These are phyloP conservation scores for Lomographa bimaculata DNA, from an alignment of 2,888 invertebrate genomes.

Conservation along the genomic window DNA sequence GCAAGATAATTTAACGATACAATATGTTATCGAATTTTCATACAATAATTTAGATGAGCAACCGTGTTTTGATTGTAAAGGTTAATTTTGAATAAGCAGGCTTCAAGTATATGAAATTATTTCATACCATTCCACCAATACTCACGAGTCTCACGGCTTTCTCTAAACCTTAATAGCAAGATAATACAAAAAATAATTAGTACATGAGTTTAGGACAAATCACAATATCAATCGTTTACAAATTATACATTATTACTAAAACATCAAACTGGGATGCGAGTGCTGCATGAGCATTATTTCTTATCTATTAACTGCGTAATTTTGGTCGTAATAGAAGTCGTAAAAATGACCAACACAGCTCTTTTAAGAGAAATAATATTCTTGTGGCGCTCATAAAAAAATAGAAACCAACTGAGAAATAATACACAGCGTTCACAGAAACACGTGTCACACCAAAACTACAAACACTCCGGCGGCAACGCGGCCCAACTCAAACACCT, in stretches of 20 bases:
- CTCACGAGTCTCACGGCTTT: slow-evolving; percentile 43
- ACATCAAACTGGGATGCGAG: slow-evolving; percentile 20
- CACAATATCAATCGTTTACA: slow-evolving; percentile 71
- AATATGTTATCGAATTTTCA: slow-evolving; percentile 9
- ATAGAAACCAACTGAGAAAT: background rate
- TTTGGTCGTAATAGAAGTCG: no score
- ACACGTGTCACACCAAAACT: slow-evolving; percentile 9
- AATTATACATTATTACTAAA: slow-evolving; percentile 37
- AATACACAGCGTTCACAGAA: slow-evolving; percentile 6
- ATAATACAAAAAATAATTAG: slow-evolving; percentile 50
- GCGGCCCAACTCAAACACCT: slow-evolving; percentile 21
- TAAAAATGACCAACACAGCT: no score
- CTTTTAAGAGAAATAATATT: slow-evolving; percentile 2
- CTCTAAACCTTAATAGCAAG: slow-evolving; percentile 56
- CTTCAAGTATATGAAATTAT: slow-evolving; percentile 17
- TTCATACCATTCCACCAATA: slow-evolving; percentile 8
- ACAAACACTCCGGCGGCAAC: slow-evolving; percentile 15
- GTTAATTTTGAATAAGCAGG: slow-evolving; percentile 17
- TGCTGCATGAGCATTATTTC: slow-evolving; percentile 4
- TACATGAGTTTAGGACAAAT: slow-evolving; percentile 58
- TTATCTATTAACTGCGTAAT: no score
- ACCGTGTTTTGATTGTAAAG: slow-evolving; percentile 16
- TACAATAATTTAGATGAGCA: slow-evolving; percentile 30
- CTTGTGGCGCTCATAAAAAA: slow-evolving; percentile 2
- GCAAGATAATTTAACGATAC: slow-evolving; percentile 1